Base-by-base conservation (phyloP, 1,140 invertebrate species). In the Gonioctena quinquepunctata region DNA sequence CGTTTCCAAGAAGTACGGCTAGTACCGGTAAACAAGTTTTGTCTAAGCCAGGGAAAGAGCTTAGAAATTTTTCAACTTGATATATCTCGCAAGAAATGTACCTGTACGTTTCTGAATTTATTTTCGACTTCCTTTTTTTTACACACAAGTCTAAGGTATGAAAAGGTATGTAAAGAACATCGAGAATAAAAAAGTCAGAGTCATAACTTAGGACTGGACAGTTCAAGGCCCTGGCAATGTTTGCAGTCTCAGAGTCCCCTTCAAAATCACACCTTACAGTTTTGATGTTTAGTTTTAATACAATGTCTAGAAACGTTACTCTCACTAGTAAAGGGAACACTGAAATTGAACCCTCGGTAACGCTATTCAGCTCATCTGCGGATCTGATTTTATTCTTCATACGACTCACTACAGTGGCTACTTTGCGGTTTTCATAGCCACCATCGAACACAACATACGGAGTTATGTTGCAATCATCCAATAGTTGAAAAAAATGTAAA, bases 161-260 rank as follows among this genome's bases (percentile, higher is more conserved):
- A 54, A 94, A 89, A 0, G 93, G 92, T 68, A 96, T 92, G 77
- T 95, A 96, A 2, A 88, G 78, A 1, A 94, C 87, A 83, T 94
- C 91, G 82, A 92, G 95, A 61, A 97, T 91, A 80, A 90, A 96
- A 85, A 96, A 97, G 85, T 97, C 96, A 1, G 94, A 96, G 82
- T 97, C 96, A 74, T 91, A 92, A 79, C 93, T 96, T 0, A 97
- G 76, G 8, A 97, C 89, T 2, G 95, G 95, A 77, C 94, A 96
- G 27, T 92, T 85, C 3, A 95, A 84, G 60, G 89, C 84, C 71
- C 89, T 88, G 0, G 94, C 92, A 60, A 96, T 76, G 0, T 90
- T 89, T 1, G 93, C 93, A 64, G 96, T 89, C 77, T 95, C 90
- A 72, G 90, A 88, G 82, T 97, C 96, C 48, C 94, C 95, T 85